A percentile compares a stretch with the other conserved stretches of the same genome.
Conservation (phyloP, 2,888 invertebrate species). For the Papilio gigon region DNA sequence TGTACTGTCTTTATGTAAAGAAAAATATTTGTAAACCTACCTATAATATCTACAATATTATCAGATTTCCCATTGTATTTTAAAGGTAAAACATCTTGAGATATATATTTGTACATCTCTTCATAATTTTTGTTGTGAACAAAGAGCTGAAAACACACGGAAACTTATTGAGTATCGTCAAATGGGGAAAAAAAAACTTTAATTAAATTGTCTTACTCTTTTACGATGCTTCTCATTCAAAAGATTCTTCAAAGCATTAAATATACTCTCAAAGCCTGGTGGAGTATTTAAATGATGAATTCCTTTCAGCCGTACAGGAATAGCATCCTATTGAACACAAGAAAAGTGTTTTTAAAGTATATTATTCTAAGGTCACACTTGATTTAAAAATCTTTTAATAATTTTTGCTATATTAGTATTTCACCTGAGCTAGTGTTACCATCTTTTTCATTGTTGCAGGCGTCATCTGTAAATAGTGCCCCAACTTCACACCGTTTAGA, state of each 20-base stretch:
- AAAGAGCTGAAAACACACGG: conserved; percentile 70
- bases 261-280: conserved; percentile 80
- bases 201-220: conserved; percentile 68
- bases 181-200: neutral
- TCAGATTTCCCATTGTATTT: conserved; percentile 86
- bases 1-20: neutral
- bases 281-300: conserved; percentile 82
- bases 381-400: neutral
- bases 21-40: conserved; percentile 47
- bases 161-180: conserved; percentile 1
- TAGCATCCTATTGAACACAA: conserved; percentile 71
- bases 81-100: conserved; percentile 81
- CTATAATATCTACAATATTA: conserved; percentile 72
- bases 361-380: neutral
- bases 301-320: conserved; percentile 83
- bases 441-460: conserved; percentile 80
- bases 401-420: conserved; percentile 4
- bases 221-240: conserved; percentile 82
- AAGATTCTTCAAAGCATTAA: conserved; percentile 77
- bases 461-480: conserved; percentile 78
- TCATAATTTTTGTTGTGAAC: conserved; percentile 82
- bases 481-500: conserved; percentile 72
- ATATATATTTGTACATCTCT: conserved; percentile 81
- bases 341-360: neutral
- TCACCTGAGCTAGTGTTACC: conserved; percentile 65